Evolutionary conservation across 1,140 invertebrate species (phyloP).

Genomic region (Cydia pomonella): DNA sequence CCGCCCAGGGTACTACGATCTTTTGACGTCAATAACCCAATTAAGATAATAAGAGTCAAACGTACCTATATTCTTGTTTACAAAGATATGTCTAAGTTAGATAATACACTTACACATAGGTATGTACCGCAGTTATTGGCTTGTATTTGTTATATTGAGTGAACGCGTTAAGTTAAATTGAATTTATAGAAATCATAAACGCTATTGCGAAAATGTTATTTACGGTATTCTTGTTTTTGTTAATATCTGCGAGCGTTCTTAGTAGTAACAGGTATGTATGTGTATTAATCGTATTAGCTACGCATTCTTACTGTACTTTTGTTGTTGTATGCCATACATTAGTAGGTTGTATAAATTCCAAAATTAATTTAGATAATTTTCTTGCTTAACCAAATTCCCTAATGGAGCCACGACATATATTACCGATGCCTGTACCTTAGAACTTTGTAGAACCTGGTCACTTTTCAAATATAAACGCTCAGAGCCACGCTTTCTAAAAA

Average conservation of each 20-base stretch:
- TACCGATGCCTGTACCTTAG: too few relatives aligned
- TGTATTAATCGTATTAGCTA: neutral
- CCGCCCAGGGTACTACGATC: neutral
- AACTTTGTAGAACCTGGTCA: constrained; percentile 5
- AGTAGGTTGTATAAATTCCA: too few relatives aligned
- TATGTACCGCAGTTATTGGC: constrained; percentile 1
- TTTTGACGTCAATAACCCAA: constrained; percentile 60
- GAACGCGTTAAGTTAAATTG: neutral
- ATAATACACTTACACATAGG: constrained; percentile 11
- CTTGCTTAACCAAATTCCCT: too few relatives aligned
- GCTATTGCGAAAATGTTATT: neutral
- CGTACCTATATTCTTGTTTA: constrained; percentile 44
- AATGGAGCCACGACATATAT: too few relatives aligned
- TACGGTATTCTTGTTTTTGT: neutral
- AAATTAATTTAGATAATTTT: too few relatives aligned
- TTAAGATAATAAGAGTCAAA: constrained; percentile 63
- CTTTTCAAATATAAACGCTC: neutral
- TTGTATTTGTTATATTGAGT: neutral
- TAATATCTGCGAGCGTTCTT: neutral
- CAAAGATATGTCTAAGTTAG: neutral
- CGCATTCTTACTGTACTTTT: too few relatives aligned
- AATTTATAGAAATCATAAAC: neutral
- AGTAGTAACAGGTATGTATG: constrained; percentile 6
- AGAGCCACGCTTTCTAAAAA: too few relatives aligned
- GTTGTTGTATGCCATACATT: too few relatives aligned